Evolutionary conservation across 2,113 vertebrate species (phyloP), one percentile per base, ranked within the genome.

Genomic region (Penelope pileata): DNA sequence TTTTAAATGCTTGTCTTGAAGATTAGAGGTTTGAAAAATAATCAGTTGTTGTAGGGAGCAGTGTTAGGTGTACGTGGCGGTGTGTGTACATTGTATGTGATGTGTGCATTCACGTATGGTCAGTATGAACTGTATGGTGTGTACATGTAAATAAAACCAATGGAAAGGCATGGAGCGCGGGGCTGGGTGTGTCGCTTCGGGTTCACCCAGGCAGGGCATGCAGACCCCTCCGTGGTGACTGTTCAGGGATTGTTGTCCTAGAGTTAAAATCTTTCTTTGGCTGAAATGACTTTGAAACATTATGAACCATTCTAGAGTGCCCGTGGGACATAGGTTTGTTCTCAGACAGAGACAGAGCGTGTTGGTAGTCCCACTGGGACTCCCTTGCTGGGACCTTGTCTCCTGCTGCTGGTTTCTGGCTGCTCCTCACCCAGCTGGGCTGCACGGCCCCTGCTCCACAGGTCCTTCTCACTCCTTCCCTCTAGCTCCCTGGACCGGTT

Each of bases 401-500:
- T n/a, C 42, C 15, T 15, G 60, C 54, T 58, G 18, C 19, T 32
- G 18, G 53, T n/a, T 58, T 19, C 12, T 11, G 60, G 26, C 24
- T 29, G 34, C 27, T 34, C 29, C 17, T 29, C 27, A 40, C 17
- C 60, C 60, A 40, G 38, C 36, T 40, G 29, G 60, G 26, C 13
- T 40, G 38, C 16, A 29, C 3, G 26, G 26, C 7, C 36, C 60
- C 38, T 63, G 40, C 38, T 18, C 17, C 16, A 17, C 26, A 19
- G 24, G 12, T 19, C 21, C 9, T 47, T 51, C 43, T 26, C 24
- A 27, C 8, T 14, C 5, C 29, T 48, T 42, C 15, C 10, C 17
- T 58, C 19, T 30, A 8, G 4, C 13, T 9, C 6, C 26, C 1
- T 1, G 0, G 15, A 43, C 67, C 43, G 30, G 32, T 23, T 34